These are phyloP conservation scores for Helobdella robusta DNA, from an alignment of 2,888 invertebrate species.

Conservation along the genomic window DNA sequence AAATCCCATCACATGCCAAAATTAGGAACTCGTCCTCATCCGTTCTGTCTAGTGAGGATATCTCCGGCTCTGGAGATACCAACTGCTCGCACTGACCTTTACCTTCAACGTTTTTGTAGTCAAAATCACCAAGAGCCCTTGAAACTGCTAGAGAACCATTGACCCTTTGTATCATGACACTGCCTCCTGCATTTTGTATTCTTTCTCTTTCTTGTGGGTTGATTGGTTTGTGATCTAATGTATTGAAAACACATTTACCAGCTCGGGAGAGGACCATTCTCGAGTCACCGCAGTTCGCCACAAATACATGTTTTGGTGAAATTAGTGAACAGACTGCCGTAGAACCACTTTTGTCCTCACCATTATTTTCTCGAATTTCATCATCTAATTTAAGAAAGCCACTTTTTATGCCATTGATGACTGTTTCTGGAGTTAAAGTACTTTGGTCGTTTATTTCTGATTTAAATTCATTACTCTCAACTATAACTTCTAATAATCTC, in stretches of 20 bases:
- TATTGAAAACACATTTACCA: constrained; percentile 71
- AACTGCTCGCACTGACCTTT: constrained; percentile 86
- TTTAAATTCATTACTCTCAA: constrained; percentile 66
- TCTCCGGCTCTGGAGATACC: constrained; percentile 95
- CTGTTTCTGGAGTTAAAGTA: constrained; percentile 36
- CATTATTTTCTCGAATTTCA: constrained; percentile 66
- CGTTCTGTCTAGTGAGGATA: constrained; percentile 54
- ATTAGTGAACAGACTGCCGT: constrained; percentile 94
- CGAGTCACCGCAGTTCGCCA: constrained; percentile 57
- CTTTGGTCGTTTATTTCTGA: not conserved
- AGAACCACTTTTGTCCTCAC: constrained; percentile 91
- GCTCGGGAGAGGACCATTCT: constrained; percentile 79
- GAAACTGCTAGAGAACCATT: constrained; percentile 91
- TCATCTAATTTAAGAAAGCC: constrained; percentile 65
- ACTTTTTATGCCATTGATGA: constrained; percentile 54
- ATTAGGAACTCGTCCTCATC: constrained; percentile 83
- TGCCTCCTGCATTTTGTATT: constrained; percentile 88
- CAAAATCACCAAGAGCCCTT: constrained; percentile 88
- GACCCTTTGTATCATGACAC: constrained; percentile 87
- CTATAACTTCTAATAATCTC: constrained; percentile 62
- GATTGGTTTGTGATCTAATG: constrained; percentile 77
- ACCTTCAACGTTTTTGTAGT: constrained; percentile 50
- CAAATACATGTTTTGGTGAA: constrained; percentile 64
- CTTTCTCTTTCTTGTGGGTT: constrained; percentile 72
- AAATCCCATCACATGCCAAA: constrained; percentile 93